Base-by-base conservation (phyloP, 2,888 invertebrate genomes). In the Macrostomum cliftonense region DNA sequence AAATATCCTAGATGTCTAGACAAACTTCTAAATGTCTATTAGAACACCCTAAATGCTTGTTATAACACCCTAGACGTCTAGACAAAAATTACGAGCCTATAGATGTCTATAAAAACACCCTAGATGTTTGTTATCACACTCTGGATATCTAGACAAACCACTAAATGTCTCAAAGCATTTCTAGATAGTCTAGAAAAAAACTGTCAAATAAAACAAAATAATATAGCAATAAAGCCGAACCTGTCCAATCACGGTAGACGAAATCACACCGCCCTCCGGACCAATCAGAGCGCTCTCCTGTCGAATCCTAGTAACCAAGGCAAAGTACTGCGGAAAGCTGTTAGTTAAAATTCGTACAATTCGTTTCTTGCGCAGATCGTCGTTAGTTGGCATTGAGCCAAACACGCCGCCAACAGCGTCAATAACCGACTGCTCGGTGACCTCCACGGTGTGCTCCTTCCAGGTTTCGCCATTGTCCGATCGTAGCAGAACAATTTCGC, bases 311-410 rank as follows among this genome's bases (percentile, higher is more conserved):
- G 93, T 89, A 47, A 95, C 89, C 43, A 97, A 85, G n/a, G 97
- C 95, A 68, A 97, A 95, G 73, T 97, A 99, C 72, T 93, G 91
- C 12, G 97, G 97, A 71, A 99, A 95, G 72, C 97, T 95, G 57
- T 86, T 87, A 0, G 97, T 97, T 51, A 97, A 77, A 67, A 99
- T 93, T 56, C 95, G 78, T 2, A 89, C 91, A 56, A 93, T 84
- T 50, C 97, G 78, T 62, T 80, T 82, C n/a, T 82, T 81, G 59
- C 83, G 79, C 52, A 83, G 76, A 57, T 88, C 88, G 63, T 66
- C 66, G 17, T 64, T 64, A 40, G 60, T 61, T 28, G 28, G 28
- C 28, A 28, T 28, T 9, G 28, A 28, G 28, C 51, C 51, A 28
- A 51, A 51, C 11, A 20, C 19, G 20, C 21, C n/a, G n/a, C 51